Conservation (phyloP, 2,888 invertebrate genomes). For the Ceriagrion tenellum region DNA sequence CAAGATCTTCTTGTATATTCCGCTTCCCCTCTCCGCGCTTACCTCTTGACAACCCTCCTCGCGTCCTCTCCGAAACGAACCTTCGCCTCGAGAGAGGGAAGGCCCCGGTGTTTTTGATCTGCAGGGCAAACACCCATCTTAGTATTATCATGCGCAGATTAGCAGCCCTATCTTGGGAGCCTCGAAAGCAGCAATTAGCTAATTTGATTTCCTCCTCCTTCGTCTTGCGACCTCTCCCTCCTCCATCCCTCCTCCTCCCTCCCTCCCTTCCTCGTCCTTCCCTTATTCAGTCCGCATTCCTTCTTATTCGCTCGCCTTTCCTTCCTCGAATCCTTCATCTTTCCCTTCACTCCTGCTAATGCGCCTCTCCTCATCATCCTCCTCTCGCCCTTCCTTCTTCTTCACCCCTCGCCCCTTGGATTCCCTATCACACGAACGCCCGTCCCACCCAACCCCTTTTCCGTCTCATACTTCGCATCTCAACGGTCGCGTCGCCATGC, state of each 20-base stretch:
- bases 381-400: neutral
- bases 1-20: constrained; percentile 70
- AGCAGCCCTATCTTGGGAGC: constrained; percentile 69
- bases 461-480: no score
- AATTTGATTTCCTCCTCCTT: constrained; percentile 70
- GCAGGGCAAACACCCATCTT: constrained; percentile 70
- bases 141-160: constrained; percentile 71
- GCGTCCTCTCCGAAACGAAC: constrained; percentile 66
- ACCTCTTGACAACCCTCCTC: constrained; percentile 70
- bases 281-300: no score
- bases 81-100: constrained; percentile 59
- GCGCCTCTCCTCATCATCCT: neutral
- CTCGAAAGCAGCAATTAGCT: constrained; percentile 72
- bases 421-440: neutral
- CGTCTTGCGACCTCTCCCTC: constrained; percentile 15
- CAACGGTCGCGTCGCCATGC: no score
- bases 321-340: neutral
- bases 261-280: neutral
- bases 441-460: no score
- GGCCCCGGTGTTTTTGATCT: constrained; percentile 69
- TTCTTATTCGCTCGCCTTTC: neutral
- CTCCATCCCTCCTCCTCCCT: neutral
- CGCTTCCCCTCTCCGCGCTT: constrained; percentile 71
- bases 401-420: neutral
- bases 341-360: neutral